Evolutionary conservation across 2,113 vertebrate species (phyloP).

Genomic region (Pseudorasbora parva): DNA sequence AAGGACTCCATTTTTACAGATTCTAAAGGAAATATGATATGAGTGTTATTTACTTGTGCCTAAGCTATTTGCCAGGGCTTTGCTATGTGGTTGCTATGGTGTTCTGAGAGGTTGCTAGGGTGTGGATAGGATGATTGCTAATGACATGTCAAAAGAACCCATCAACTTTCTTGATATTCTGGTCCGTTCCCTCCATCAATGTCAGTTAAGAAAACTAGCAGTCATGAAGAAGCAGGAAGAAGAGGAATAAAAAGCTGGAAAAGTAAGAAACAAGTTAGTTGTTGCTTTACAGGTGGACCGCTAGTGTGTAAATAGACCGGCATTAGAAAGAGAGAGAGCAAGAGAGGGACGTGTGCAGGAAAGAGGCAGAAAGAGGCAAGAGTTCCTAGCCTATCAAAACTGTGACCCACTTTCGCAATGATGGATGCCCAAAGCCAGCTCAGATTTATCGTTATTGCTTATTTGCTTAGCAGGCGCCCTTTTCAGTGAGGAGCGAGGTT

Average conservation of each 20-base stretch:
- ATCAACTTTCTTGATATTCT: neutral
- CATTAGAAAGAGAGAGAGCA: conserved; percentile 34
- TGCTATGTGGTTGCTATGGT: neutral
- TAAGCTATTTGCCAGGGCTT: neutral
- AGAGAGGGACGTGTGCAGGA: neutral
- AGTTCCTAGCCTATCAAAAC: conserved; percentile 68
- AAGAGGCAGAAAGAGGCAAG: conserved; percentile 11
- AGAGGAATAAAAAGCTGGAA: neutral
- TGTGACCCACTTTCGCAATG: conserved; percentile 76
- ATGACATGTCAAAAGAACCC: neutral
- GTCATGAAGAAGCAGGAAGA: neutral
- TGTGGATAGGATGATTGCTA: neutral
- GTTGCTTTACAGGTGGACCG: neutral
- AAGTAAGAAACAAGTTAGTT: neutral
- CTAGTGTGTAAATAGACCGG: neutral
- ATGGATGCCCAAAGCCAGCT: conserved; percentile 73
- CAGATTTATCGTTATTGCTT: conserved; percentile 75
- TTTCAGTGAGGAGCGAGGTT: conserved; percentile 61
- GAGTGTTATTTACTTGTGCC: neutral
- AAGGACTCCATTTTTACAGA: neutral
- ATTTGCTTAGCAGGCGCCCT: conserved; percentile 70
- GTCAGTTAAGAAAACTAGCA: neutral
- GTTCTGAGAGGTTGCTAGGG: neutral
- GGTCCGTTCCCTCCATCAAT: neutral
- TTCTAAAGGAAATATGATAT: neutral